Evolutionary conservation across 2,797 vertebrate species (phyloP).

Genomic region (Melanotaenia parkinsoni): DNA sequence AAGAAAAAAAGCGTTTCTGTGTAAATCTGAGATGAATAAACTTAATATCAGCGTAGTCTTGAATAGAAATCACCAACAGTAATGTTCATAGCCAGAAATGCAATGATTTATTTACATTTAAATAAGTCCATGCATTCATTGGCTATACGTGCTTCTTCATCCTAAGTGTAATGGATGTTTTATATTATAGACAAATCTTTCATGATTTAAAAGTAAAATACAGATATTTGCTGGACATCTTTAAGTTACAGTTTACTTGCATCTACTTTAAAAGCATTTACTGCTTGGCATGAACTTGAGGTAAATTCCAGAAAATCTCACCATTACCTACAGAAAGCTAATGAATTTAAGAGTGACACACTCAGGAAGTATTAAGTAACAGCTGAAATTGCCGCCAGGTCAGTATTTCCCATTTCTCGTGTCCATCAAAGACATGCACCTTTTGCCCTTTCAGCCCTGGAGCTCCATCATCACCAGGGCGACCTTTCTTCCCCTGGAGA

Average conservation of each 20-base stretch:
- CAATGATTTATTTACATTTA: not conserved
- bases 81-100: too few relatives aligned
- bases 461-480: constrained; percentile 87
- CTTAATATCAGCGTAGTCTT: not conserved
- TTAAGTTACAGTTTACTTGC: not conserved
- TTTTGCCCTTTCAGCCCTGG: constrained; percentile 88
- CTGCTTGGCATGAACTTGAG: not conserved
- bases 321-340: not conserved
- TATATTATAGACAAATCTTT: too few relatives aligned
- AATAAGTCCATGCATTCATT: not conserved
- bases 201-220: too few relatives aligned
- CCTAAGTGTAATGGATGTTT: too few relatives aligned
- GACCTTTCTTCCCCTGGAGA: constrained; percentile 92
- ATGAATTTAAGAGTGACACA: constrained; percentile 7
- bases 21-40: not conserved
- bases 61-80: not conserved
- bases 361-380: constrained; percentile 14
- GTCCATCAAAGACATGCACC: constrained; percentile 75
- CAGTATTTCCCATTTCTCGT: constrained; percentile 19
- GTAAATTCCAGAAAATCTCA: not conserved
- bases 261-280: not conserved
- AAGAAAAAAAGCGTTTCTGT: not conserved
- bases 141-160: not conserved
- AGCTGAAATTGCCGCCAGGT: constrained; percentile 8
- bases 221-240: too few relatives aligned